These are phyloP conservation scores for Cottus gobio DNA, from an alignment of 2,113 vertebrate genomes.

Conservation along the genomic window DNA sequence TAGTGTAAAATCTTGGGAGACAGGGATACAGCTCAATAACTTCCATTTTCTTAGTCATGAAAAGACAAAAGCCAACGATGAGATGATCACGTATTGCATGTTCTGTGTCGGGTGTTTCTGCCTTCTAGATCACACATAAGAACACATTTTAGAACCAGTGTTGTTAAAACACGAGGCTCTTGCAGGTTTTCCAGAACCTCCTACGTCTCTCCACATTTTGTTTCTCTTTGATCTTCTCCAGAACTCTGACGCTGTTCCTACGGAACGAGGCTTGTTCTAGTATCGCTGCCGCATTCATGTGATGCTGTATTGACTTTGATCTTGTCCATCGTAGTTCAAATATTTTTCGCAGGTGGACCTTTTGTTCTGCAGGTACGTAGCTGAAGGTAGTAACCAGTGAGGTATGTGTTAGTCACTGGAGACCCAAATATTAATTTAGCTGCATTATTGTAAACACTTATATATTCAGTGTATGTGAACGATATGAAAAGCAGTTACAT, in stretches of 20 bases:
- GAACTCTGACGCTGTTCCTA: constrained; percentile 24
- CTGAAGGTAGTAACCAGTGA: too few species aligned
- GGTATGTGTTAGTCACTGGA: too few species aligned
- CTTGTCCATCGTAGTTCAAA: fast-evolving
- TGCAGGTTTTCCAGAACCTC: constrained; percentile 31
- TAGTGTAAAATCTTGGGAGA: neutral
- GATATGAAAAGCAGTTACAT: too few species aligned
- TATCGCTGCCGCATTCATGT: constrained; percentile 32
- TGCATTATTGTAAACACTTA: too few species aligned
- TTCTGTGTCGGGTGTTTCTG: neutral
- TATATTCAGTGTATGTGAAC: too few species aligned
- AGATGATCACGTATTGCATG: neutral
- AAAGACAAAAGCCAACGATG: neutral
- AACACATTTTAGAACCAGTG: neutral
- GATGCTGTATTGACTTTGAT: neutral
- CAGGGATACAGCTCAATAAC: neutral
- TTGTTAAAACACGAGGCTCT: neutral
- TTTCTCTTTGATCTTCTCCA: constrained; percentile 5
- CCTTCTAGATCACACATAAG: neutral
- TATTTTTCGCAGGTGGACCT: neutral
- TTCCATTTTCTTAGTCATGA: neutral
- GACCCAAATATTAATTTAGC: too few species aligned
- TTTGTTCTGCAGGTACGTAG: neutral
- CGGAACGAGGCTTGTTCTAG: neutral
- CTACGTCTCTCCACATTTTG: constrained; percentile 22